Base-by-base conservation (phyloP, 2,888 invertebrate species). In the Tetramorium bicarinatum region DNA sequence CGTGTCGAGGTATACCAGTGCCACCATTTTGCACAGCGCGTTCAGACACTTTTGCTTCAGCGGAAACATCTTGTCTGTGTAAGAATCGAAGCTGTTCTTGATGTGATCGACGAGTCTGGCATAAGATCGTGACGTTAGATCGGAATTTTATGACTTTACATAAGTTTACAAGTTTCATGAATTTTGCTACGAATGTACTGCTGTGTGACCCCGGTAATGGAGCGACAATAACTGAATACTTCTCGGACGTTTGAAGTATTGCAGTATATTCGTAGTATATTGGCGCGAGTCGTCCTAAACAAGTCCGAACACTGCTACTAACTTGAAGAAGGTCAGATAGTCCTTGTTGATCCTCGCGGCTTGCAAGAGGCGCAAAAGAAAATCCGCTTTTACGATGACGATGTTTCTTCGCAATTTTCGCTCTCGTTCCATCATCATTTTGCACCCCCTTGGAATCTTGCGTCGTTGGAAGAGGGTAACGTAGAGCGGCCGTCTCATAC, bases 401-500 rank as follows among this genome's bases (percentile, higher is more conserved):
- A 92, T 89, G 85, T 95, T 94, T 59, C 93, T 92, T 21, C 91
- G 91, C 41, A 92, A 85, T 67, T 93, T 89, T 83, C 93, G 94
- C 38, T 94, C 92, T 56, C 91, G 87, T 41, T 93, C 93, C 13
- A 95, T 88, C 18, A 85, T 88, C 69, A 89, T 88, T 44, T 94
- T 91, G 18, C 93, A 92, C 3, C 94, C 94, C 0, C 93, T 91
- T 1, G 95, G 91, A 1, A 93, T 88, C 0, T 91, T 91, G 85
- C 94, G 94, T 82, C 93, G 93, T 76, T 93, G 66, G 9, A 92
- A 95, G 83, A 95, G 94, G 18, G 95, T 94, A 61, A 94, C 94
- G 88, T 96, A 96, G 67, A 95, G 94, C 0, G 96, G 96, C 81
- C 94, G 93, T 13, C 95, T 91, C 2, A 94, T 94, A 41, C 95